Conservation (phyloP, 2,797 vertebrate species). For the Steatocranus sp. region DNA sequence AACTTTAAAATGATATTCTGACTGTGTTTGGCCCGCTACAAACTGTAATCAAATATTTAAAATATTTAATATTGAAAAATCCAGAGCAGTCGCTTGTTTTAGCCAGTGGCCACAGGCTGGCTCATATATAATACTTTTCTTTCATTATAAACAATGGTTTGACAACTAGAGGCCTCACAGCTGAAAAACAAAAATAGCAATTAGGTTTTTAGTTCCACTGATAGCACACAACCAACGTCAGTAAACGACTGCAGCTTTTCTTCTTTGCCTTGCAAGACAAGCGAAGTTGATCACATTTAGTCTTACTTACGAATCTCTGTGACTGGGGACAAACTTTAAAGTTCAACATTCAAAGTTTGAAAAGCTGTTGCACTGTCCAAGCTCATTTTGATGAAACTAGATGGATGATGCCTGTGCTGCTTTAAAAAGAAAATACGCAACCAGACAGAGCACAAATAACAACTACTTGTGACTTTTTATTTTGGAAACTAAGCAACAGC, state of each 20-base stretch:
- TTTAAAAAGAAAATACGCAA: background rate
- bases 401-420: background rate
- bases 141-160: background rate
- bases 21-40: background rate
- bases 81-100: background rate
- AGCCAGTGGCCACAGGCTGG: background rate
- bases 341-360: conserved; percentile 2
- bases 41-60: background rate
- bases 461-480: background rate
- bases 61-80: background rate
- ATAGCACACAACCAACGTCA: background rate
- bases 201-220: background rate
- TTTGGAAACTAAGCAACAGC: background rate
- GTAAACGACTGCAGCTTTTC: background rate
- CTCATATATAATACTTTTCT: background rate
- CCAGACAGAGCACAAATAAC: background rate
- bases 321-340: conserved; percentile 1
- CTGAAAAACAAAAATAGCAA: background rate
- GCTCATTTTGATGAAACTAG: background rate
- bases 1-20: background rate
- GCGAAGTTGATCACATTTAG: background rate
- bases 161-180: background rate
- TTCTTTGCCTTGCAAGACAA: background rate
- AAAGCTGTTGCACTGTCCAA: conserved; percentile 6
- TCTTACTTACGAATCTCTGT: background rate